Base-by-base conservation (phyloP, 1,140 invertebrate species). In the Drosophila melanogaster region DNA sequence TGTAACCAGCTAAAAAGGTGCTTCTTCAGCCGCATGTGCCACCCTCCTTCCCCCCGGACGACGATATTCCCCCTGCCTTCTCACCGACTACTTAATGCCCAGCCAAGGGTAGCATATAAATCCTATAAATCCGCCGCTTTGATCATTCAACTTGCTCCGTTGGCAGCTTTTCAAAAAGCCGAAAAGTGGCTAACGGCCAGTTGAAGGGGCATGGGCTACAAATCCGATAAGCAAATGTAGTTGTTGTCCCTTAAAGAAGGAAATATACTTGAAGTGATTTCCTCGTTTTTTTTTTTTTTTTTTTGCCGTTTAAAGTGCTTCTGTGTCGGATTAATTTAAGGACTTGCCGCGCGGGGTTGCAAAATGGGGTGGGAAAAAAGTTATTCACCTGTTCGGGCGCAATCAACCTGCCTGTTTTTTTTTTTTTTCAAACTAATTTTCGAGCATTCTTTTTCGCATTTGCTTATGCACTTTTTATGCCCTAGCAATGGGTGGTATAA, bases 141-240 rank as follows among this genome's bases (percentile, higher is more conserved):
- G 80, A 84, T 84, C 80, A 84, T 84, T 84, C 76, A 77, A 56
- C 53, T 66, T 30, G 54, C 40, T 64, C 60, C 55, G 60, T 47
- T 53, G 35, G 24, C 53, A n/a, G 38, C 40, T 56, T 43, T 17
- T 43, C 22, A 70, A 70, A 81, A 83, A 83, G 80, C 76, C 80
- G 76, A 83, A 83, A 83, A 84, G 79, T 84, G 80, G 75, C 62
- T 73, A 69, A 66, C 76, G 70, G 66, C 35, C 38, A 49, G 17
- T 19, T 7, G 54, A 11, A 15, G 15, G 46, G 60, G 22, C 53
- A 38, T n/a, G 35, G 40, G 38, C 64, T 41, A 37, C 54, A 84
- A 84, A 84, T 84, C 80, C 80, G 80, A 84, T 84, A 84, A 84
- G 80, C 80, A 84, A 84, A 85, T 85, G 81, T 84, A 85, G 81